Percentiles rank a stretch among this genome's conserved stretches.
Conservation (phyloP, 92 coral and sea anemone genomes). For the Siderastrea siderea region DNA sequence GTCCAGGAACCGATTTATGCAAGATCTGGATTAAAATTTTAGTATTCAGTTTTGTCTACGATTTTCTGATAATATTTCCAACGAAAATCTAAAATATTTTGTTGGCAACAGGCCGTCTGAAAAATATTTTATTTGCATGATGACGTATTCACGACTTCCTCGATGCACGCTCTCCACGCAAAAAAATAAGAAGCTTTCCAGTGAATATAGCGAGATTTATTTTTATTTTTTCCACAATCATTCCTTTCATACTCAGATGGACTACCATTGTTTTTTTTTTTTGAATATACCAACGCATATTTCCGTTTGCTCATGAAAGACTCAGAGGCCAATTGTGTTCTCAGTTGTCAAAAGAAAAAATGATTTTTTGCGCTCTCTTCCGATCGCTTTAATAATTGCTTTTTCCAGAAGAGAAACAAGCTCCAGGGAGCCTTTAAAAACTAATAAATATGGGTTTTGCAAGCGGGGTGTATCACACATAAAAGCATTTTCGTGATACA, state of each 20-base stretch:
- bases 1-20: not conserved
- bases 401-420: conserved; percentile 21
- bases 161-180: not conserved
- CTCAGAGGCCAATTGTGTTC: not conserved
- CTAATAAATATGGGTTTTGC: conserved; percentile 4
- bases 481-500: conserved; percentile 5
- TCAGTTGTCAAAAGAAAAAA: conserved; percentile 7
- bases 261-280: not conserved
- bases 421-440: conserved; percentile 36
- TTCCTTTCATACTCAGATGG: not conserved
- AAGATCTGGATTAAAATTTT: not conserved
- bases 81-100: not conserved
- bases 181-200: not conserved
- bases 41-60: not conserved
- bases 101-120: not conserved
- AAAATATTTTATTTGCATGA: not conserved
- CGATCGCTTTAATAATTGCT: conserved; percentile 19
- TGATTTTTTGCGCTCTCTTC: not conserved
- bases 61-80: not conserved
- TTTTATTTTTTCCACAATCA: not conserved
- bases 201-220: not conserved
- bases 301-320: not conserved
- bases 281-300: not conserved
- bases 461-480: conserved; percentile 16
- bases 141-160: conserved; percentile 5